A percentile compares a stretch with the other conserved stretches of the same genome.
Conservation (phyloP, 1,140 invertebrate species). For the Coenobita brevimanus region DNA sequence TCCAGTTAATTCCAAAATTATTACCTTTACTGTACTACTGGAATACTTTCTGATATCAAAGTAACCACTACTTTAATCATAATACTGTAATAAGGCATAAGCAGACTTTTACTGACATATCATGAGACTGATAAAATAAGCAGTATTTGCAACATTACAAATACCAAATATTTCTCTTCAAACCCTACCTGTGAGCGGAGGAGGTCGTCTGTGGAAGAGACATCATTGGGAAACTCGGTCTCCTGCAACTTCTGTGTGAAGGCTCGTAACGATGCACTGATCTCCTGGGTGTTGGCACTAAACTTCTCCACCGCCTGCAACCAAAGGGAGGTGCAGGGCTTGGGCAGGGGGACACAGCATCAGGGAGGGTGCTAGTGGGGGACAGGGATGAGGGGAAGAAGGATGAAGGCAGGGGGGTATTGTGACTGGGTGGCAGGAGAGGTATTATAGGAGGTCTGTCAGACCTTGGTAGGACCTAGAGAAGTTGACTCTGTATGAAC, state of each 20-base stretch:
- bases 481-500: too few relatives aligned
- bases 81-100: too few relatives aligned
- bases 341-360: not conserved
- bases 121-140: too few relatives aligned
- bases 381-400: not conserved
- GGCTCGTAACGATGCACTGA: conserved; percentile 86
- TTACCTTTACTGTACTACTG: too few relatives aligned
- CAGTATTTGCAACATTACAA: too few relatives aligned
- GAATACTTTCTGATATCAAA: too few relatives aligned
- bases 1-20: too few relatives aligned
- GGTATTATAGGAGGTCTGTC: not conserved
- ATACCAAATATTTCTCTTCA: too few relatives aligned
- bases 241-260: conserved; percentile 87
- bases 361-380: conserved; percentile 10
- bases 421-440: too few relatives aligned
- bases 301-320: conserved; percentile 95
- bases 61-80: too few relatives aligned
- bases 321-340: conserved; percentile 53
- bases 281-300: conserved; percentile 89
- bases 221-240: conserved; percentile 89
- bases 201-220: conserved; percentile 81
- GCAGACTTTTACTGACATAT: too few relatives aligned
- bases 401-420: not conserved
- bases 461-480: not conserved
- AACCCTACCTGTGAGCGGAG: conserved; percentile 79